Conservation (phyloP, 2,113 vertebrate genomes). For the Pantherophis guttatus region DNA sequence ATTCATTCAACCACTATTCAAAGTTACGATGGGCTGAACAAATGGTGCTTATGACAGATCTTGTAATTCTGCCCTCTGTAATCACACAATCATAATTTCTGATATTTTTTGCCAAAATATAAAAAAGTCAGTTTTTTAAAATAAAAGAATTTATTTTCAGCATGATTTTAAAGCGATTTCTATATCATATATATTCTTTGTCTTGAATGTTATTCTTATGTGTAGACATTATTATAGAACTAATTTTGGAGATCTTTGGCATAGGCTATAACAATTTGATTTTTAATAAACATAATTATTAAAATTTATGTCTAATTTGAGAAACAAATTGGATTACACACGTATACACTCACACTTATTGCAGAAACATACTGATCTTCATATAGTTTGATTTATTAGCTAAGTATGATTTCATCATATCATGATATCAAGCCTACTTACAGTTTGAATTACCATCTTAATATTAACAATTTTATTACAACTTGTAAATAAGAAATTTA, state of each 20-base stretch:
- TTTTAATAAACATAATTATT: not conserved
- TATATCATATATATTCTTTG: not conserved
- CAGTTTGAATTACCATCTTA: not conserved
- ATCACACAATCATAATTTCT: not conserved
- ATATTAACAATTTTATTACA: not conserved
- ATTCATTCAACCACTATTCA: not conserved
- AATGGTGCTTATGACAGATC: not conserved
- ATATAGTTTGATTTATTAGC: not conserved
- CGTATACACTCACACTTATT: not conserved
- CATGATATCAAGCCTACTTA: not conserved
- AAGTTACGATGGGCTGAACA: not conserved
- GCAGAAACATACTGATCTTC: not conserved
- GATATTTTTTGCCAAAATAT: not conserved
- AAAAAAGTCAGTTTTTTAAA: not conserved
- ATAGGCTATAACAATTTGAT: not conserved
- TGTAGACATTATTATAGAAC: not conserved
- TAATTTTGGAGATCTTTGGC: not conserved
- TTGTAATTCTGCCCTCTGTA: not conserved
- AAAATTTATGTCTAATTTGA: not conserved
- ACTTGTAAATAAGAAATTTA: not conserved
- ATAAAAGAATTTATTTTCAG: not conserved
- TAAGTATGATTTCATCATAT: not conserved
- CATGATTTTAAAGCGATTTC: not conserved
- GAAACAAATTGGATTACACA: not conserved
- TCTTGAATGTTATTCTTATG: not conserved